Base-by-base conservation (phyloP, 2,797 vertebrate genomes). In the Crotalus adamanteus region DNA sequence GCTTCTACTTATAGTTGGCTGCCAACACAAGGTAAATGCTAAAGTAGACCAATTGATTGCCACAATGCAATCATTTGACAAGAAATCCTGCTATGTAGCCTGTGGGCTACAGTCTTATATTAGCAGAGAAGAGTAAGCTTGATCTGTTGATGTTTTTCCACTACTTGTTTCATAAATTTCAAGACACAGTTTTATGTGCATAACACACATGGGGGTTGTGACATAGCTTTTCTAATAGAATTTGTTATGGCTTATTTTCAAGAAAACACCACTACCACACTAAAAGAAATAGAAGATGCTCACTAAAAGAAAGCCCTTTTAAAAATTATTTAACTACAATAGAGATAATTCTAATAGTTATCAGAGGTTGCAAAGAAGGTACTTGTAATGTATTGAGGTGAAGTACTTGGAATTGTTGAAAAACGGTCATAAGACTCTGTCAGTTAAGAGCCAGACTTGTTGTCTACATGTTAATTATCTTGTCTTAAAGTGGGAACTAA, bases 161-260 rank as follows among this genome's bases (percentile, higher is more conserved):
- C 16, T 85, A 92, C 16, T 63, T 94, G 11, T 0, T 31, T 90
- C 90, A 88, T 92, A 85, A 94, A 91, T 73, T 92, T 25, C 37
- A 9, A 53, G 61, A 56, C 28, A 91, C 93, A 94, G 87, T 91
- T 31, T 37, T 4, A 87, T 0, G 3, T 53, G 47, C 55, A 88
- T 78, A 92, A 90, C 26, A 20, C 92, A 87, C 14, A 61, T 56
- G 42, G 57, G 85, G 61, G 20, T 37, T 92, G 51, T 22, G 26
- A 60, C 85, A 85, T 16, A 59, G 91, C 95, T 91, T 37, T 91
- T 92, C 57, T 63, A 92, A 37, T 5, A 22, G 1, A 83, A n/a
- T 91, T 92, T 47, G 85, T 14, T 14, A 26, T 63, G 57, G 56
- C 12, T 85, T 31, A 63, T 25, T 20, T 37, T 61, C 87, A 92